Base-by-base conservation (phyloP, 1,140 invertebrate genomes). In the Bombus vancouverensis region DNA sequence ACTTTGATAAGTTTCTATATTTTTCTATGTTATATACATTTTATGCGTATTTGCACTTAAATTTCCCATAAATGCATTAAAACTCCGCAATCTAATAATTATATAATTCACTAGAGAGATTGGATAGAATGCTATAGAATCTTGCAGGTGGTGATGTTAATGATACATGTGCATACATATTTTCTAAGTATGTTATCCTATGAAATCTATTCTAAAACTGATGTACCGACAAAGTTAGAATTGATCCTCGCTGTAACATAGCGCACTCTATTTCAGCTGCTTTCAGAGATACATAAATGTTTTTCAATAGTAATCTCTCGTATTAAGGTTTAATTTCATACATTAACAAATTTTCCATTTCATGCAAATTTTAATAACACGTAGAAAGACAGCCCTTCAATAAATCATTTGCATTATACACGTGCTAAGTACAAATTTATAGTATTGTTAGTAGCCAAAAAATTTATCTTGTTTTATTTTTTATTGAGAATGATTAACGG, bases 401-500 rank as follows among this genome's bases (percentile, higher is more conserved):
- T 47, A 68, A 68, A 44, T 47, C 22, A 68, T 47, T 44, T 47
- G 15, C 25, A 9, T 37, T 37, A 65, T 34, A 44, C 12, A 59
- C 18, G 34, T 47, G 34, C 72, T 42, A 13, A 39, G 22, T 44
- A 70, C 32, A 18, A 47, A 66, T 66, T 25, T 66, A 25, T 42
- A 66, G 39, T 47, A 79, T 28, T 47, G 22, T 44, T 68, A 34
- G n/a, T 66, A 44, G n/a, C 10, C 15, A 37, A 71, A 62, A 62
- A 42, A 70, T 53, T 80, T 70, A 37, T 80, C 18, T 80, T 37
- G 44, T 47, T 68, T 70, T 70, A 70, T n/a, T 70, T 80, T 68
- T 25, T 47, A 79, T 79, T 79, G 47, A 68, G 44, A 70, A 53
- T 70, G 78, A 80, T 80, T 70, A 70, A 80, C 65, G 78, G 15